These are phyloP conservation scores for Empidonax traillii DNA, from an alignment of 2,113 vertebrate species.

Conservation along the genomic window DNA sequence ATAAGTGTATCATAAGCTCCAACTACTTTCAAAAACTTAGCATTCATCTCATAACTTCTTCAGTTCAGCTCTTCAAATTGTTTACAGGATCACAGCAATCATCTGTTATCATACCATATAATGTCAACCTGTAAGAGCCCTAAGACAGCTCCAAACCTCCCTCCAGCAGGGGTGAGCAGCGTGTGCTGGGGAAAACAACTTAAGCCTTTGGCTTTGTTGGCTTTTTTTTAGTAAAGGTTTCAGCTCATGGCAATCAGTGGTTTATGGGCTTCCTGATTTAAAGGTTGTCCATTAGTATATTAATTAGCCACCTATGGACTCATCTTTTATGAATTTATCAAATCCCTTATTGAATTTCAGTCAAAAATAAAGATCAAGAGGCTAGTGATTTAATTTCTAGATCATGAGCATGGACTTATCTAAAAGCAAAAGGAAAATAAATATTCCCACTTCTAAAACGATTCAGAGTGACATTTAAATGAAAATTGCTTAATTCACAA, in stretches of 20 bases:
- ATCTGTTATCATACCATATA: too few species aligned
- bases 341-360: background rate
- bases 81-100: background rate
- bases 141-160: background rate
- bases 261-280: background rate
- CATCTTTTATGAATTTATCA: background rate
- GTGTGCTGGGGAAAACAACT: background rate
- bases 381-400: background rate
- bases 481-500: conserved; percentile 1
- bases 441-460: background rate
- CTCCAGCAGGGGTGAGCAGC: background rate
- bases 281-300: background rate
- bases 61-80: accelerated
- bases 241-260: background rate
- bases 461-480: conserved; percentile 5
- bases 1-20: background rate
- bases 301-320: conserved; percentile 15
- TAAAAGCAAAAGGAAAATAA: conserved; percentile 1
- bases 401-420: background rate
- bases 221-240: background rate
- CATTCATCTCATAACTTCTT: background rate
- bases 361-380: conserved; percentile 11
- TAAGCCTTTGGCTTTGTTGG: background rate
- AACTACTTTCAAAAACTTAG: background rate
- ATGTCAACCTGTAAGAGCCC: background rate